A percentile compares a stretch with the other conserved stretches of the same genome.
Conservation (phyloP, 2,797 vertebrate genomes). For the Oceanodroma leucorhoa region DNA sequence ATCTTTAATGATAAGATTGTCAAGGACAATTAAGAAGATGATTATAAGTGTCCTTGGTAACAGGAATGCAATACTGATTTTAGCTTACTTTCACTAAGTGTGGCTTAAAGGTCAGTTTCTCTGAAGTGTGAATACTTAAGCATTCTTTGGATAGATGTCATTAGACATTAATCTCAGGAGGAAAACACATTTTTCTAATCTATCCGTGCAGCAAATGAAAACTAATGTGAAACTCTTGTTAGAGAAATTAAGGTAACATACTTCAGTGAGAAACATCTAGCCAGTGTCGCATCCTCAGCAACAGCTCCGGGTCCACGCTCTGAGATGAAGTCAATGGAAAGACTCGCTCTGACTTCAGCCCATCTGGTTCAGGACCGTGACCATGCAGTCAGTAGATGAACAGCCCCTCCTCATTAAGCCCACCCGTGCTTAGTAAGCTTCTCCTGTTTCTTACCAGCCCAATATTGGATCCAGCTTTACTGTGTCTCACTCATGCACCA, state of each 20-base stretch:
- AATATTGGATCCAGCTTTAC: background rate
- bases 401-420: background rate
- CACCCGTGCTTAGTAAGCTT: accelerated
- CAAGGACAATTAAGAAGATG: constrained; percentile 82
- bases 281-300: background rate
- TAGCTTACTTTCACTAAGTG: constrained; percentile 79
- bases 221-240: constrained; percentile 7
- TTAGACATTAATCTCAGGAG: constrained; percentile 63
- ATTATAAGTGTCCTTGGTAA: constrained; percentile 83
- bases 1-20: constrained; percentile 79
- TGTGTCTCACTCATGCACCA: background rate
- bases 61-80: constrained; percentile 76
- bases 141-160: constrained; percentile 66
- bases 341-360: background rate
- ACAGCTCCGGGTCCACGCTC: background rate
- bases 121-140: constrained; percentile 77
- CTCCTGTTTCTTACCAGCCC: background rate
- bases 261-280: background rate
- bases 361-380: accelerated
- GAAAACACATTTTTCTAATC: constrained; percentile 28
- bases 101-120: constrained; percentile 79
- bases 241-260: constrained; percentile 1
- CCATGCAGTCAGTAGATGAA: background rate
- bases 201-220: background rate
- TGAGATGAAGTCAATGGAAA: background rate